Base-by-base conservation (phyloP, 92 coral and sea anemone species). In the Siderastrea radians region DNA sequence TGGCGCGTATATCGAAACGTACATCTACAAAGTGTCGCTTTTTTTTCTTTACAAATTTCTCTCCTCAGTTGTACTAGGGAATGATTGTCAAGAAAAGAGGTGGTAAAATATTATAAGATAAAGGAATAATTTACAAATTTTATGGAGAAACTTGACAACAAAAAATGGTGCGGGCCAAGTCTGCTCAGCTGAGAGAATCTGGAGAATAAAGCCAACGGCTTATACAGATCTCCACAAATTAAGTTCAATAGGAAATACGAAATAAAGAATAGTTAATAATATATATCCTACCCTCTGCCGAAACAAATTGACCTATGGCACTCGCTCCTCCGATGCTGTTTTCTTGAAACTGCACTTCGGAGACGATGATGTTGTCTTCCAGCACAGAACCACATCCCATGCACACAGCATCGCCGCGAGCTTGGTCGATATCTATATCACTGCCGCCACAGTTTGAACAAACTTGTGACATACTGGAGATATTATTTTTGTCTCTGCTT, bases 401-500 rank as follows among this genome's bases (percentile, higher is more conserved):
- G 53, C 99, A 97, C 15, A 97, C 99, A 1, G 99, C 98, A 89
- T 97, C 98, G 6, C 99, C 99, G 60, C 99, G 99, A 13, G 98
- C 91, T 75, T 94, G 99, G 74, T 97, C 99, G 15, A 92, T 86
- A 82, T 97, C 99, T 1, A 97, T 92, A 53, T 97, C 98, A 74
- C 99, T 97, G 17, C 99, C 98, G 15, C 99, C 99, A 79, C 99
- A 97, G 53, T 96, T 97, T 51, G 99, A 97, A 82, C 99, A 97
- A 80, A 96, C 99, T 72, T 91, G 96, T 75, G 99, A 96, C 99
- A 97, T 97, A 62, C 55, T 93, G 55, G 45, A 48, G 62, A 60
- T 16, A 58, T n/a, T 62, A 49, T 26, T 73, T 61, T 57, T 26
- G 3, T 61, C 57, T 14, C 66, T 14, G 4, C 6, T 6, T 61